These are phyloP conservation scores for Olivierus martensii DNA, from an alignment of 1,140 invertebrate genomes.

Conservation along the genomic window DNA sequence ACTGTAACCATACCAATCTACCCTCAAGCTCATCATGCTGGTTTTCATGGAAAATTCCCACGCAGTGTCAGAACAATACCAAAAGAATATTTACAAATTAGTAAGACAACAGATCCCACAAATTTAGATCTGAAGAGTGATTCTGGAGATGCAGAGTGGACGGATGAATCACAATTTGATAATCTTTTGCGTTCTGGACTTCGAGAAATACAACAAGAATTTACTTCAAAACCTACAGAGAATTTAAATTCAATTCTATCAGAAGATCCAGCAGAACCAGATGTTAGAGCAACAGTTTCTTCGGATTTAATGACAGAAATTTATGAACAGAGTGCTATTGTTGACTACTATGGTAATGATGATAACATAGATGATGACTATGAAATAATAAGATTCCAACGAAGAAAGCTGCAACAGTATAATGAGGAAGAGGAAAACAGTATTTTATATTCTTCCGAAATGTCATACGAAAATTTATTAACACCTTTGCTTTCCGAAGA, in stretches of 20 bases:
- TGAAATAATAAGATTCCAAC: background rate
- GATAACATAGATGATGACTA: background rate
- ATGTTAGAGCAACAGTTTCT: background rate
- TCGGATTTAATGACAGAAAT: conserved; percentile 6
- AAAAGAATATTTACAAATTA: background rate
- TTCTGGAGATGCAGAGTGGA: background rate
- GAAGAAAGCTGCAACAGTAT: conserved; percentile 5
- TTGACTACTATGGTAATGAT: background rate
- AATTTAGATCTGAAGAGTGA: background rate
- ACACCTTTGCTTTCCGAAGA: too few relatives aligned
- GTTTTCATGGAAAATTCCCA: conserved; percentile 5
- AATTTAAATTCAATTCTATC: background rate
- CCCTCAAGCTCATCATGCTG: conserved; percentile 5
- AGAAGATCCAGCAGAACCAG: background rate
- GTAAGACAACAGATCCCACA: background rate
- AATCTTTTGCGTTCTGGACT: too few relatives aligned
- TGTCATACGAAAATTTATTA: too few relatives aligned
- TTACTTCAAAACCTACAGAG: background rate
- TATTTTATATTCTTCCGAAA: too few relatives aligned
- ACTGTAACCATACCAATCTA: conserved; percentile 16
- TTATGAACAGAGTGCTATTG: background rate
- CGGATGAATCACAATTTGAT: too few relatives aligned
- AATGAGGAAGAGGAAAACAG: background rate
- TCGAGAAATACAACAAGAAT: background rate
- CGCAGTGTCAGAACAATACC: background rate